Base-by-base conservation (phyloP, 2,888 invertebrate species). In the Latrodectus hesperus region DNA sequence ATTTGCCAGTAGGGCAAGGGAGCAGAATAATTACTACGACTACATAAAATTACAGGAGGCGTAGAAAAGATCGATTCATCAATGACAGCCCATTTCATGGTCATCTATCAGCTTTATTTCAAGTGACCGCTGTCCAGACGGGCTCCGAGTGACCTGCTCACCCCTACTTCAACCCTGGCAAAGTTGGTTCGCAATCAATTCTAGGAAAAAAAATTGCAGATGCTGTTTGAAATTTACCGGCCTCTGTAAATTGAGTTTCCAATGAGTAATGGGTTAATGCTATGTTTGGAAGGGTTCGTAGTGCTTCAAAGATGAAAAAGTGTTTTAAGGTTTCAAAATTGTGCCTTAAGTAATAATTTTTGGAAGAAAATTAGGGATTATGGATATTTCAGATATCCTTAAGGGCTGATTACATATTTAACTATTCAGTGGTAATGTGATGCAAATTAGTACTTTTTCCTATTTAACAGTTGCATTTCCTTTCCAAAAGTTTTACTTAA, bases 1-100 rank as follows among this genome's bases (percentile, higher is more conserved):
- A 60, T 60, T 60, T n/a, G 38, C 38, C 38, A 38, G 38, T 38
- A 38, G 12, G 60, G 60, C 60, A 60, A 6, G 14, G 10, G 60
- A 60, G 14, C 11, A 11, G 11, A 16, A 60, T 60, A 60, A 60
- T 60, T 60, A 60, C 60, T 12, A 10, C 60, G 14, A 16, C 10
- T 11, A 11, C 60, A 10, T 12, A 60, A 60, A 60, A 60, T 60
- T 60, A 60, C 60, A 12, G n/a, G 60, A n/a, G 60, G 60, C 60
- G 60, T 60, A n/a, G n/a, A 60, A n/a, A 60, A 60, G 16, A 60
- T 60, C 60, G 60, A 60, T 60, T n/a, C 60, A 60, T 60, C 60
- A 60, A n/a, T 60, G 60, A 60, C 60, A 12, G 60, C 60, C 38
- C 60, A 60, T 60, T 60, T 60, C 60, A 60, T 11, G 60, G 60